Evolutionary conservation across 2,888 invertebrate genomes (phyloP), one percentile per base, ranked within the genome.

Genomic region (Tyria jacobaeae): DNA sequence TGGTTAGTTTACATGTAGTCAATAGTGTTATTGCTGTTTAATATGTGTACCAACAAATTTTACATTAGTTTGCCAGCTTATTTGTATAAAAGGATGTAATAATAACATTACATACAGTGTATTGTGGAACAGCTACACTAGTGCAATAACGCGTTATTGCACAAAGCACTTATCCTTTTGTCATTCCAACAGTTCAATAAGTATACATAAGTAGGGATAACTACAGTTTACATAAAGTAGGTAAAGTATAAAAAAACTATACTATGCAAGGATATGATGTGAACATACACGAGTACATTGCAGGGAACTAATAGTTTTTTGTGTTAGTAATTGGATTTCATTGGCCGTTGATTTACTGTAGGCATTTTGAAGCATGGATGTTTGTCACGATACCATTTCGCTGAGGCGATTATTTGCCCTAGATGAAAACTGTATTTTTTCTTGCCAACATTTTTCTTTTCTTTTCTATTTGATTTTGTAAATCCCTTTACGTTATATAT

Each of bases 321-420:
- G 87, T 89, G 85, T 77, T 78, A 78, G 89, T 93, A 93, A 93
- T 93, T 91, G 93, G 90, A 86, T 93, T 92, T 88, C 85, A 88
- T 89, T 89, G 84, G 77, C 76, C 78, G 84, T 74, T 89, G 93
- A 92, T 91, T 89, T 92, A 90, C 86, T 76, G 84, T 78, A 78
- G 83, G 78, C 61, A 78, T 77, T 71, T 83, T 93, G 93, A 94
- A 81, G 90, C 87, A 94, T 93, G 92, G 92, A 87, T 87, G 86
- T 89, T 93, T 92, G 92, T 92, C 93, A 94, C 93, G 93, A 93
- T 81, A 93, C 88, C 85, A 92, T 92, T 92, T 92, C 81, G 84
- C 84, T 79, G 74, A 79, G 80, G 81, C 83, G 81, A 85, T 86
- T 88, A 84, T 84, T 86, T 81, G 78, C 75, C 74, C 64, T 69